Evolutionary conservation across 1,140 invertebrate species (phyloP).

Genomic region (Luehdorfia chinensis): DNA sequence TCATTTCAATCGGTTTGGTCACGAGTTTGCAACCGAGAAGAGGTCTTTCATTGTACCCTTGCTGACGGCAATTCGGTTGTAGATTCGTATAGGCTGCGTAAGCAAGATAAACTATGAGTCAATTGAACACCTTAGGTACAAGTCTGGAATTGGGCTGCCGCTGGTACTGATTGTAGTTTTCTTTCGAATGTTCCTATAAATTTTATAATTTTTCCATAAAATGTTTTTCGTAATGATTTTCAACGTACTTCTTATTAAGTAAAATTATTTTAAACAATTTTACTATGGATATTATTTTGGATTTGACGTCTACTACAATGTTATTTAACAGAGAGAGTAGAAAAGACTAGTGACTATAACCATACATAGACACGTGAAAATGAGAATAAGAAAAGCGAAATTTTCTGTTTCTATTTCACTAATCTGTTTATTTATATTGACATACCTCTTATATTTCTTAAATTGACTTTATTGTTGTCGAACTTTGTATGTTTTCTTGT

Average conservation of each 20-base stretch:
- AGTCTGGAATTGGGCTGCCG: background rate
- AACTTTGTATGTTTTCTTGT: conserved; percentile 7
- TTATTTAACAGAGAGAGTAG: conserved; percentile 16
- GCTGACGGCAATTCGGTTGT: conserved; percentile 42
- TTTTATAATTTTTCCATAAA: too few relatives aligned
- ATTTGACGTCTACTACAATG: background rate
- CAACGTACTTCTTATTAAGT: too few relatives aligned
- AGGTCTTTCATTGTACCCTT: conserved; percentile 26
- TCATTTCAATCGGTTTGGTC: conserved; percentile 58
- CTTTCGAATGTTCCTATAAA: background rate
- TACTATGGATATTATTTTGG: too few relatives aligned
- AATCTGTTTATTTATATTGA: background rate
- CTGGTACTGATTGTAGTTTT: conserved; percentile 1
- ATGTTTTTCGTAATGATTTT: too few relatives aligned
- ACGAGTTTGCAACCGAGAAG: conserved; percentile 57
- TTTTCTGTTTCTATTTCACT: too few relatives aligned
- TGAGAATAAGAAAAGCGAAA: too few relatives aligned
- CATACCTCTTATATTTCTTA: background rate
- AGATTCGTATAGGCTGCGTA: conserved; percentile 32
- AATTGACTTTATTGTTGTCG: background rate
- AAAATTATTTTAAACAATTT: too few relatives aligned
- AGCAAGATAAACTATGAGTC: background rate
- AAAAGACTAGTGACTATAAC: conserved; percentile 18
- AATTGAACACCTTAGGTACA: background rate
- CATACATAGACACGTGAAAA: too few relatives aligned